Percentiles rank a stretch among this genome's conserved stretches.
Evolutionary conservation across 1,140 invertebrate genomes (phyloP).

Genomic region (Drosophila truncata): DNA sequence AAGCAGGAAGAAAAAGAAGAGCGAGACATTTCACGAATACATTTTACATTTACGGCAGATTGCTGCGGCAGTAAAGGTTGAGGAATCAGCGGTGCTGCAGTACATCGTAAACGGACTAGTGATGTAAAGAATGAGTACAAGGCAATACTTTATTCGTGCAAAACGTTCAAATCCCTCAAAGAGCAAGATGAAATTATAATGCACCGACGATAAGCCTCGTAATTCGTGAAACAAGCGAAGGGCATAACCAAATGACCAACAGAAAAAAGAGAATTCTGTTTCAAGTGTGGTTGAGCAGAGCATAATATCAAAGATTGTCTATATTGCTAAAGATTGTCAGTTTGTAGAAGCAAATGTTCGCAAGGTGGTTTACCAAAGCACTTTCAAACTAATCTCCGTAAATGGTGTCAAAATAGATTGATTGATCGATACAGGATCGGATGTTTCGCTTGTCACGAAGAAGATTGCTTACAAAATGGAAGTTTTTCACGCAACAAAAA

Average conservation of each 20-base stretch:
- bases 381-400: neutral
- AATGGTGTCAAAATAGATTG: neutral
- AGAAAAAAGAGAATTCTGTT: no score
- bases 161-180: no score
- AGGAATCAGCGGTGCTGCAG: neutral
- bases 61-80: neutral
- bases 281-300: no score
- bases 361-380: no score
- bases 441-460: neutral
- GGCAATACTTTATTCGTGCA: no score
- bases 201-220: no score
- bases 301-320: no score
- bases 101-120: neutral
- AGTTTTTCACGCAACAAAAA: neutral
- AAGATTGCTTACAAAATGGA: neutral
- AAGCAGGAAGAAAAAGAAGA: slow-evolving; percentile 1
- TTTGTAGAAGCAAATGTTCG: neutral
- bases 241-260: no score
- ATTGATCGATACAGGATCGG: neutral
- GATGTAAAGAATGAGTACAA: neutral
- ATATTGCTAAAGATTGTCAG: no score
- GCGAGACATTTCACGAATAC: neutral
- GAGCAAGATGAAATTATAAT: no score
- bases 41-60: neutral
- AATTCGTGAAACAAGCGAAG: no score